Conservation (phyloP, 2,888 invertebrate species). For the Oscheius myriophilus region DNA sequence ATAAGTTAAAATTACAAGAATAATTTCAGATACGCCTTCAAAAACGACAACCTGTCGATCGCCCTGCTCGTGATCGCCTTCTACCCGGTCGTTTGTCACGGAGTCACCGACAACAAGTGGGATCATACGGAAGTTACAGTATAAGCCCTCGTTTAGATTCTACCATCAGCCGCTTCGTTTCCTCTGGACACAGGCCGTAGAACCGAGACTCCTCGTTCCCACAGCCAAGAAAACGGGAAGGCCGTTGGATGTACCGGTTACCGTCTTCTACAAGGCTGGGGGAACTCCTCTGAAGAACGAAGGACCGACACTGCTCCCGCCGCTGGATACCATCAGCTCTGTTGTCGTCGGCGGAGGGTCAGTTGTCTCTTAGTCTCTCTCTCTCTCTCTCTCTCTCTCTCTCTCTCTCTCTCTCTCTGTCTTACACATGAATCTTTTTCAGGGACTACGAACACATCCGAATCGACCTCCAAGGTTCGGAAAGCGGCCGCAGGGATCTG, state of each 20-base stretch:
- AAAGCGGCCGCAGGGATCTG: background rate
- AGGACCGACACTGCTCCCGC: conserved; percentile 52
- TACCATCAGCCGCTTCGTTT: conserved; percentile 96
- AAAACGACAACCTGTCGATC: conserved; percentile 82
- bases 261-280: too few species aligned
- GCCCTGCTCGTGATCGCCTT: conserved; percentile 91
- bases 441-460: conserved; percentile 39
- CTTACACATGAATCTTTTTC: background rate
- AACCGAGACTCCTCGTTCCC: conserved; percentile 87
- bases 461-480: conserved; percentile 34
- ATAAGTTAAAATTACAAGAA: too few species aligned
- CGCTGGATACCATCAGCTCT: conserved; percentile 41
- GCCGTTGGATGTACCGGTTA: background rate
- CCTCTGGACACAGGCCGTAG: conserved; percentile 91
- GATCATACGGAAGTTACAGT: background rate
- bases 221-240: conserved; percentile 17
- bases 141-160: conserved; percentile 77
- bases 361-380: background rate
- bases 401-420: too few species aligned
- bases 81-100: conserved; percentile 95
- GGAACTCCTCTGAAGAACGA: background rate
- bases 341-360: conserved; percentile 37
- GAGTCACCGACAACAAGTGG: conserved; percentile 94
- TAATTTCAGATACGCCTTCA: conserved; percentile 71
- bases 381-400: too few species aligned